These are phyloP conservation scores for Protomyctophum bolini DNA, from an alignment of 2,113 vertebrate species.

Conservation along the genomic window DNA sequence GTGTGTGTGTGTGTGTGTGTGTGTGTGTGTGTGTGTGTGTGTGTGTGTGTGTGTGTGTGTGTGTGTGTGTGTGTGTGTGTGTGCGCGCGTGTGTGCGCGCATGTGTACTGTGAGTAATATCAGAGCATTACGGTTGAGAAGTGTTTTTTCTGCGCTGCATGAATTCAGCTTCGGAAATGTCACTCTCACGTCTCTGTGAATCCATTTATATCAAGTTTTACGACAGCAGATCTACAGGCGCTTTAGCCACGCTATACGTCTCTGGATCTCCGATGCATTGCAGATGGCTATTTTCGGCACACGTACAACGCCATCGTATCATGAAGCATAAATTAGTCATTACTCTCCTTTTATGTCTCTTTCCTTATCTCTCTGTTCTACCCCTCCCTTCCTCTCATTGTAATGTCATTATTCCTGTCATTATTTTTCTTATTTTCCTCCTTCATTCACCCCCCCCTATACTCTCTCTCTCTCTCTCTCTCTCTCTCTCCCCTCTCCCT, in stretches of 20 bases:
- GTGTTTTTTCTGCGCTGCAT: conserved; percentile 47
- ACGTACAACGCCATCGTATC: no score
- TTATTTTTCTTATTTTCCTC: background rate
- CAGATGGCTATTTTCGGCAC: no score
- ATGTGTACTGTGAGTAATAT: background rate
- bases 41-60: background rate
- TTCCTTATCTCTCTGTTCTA: background rate
- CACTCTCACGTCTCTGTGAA: conserved; percentile 25
- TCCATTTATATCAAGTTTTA: background rate
- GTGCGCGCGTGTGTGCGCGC: no score
- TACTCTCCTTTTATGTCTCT: background rate
- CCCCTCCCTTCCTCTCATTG: background rate
- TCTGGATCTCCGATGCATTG: no score
- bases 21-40: background rate
- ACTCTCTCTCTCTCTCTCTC: conserved; percentile 7
- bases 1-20: background rate
- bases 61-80: background rate
- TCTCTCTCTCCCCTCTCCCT: background rate
- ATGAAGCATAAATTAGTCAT: no score
- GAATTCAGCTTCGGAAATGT: conserved; percentile 62
- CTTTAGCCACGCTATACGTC: no score
- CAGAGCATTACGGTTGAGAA: conserved; percentile 17
- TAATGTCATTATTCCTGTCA: no score
- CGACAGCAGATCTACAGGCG: no score
- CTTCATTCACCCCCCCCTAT: background rate